Conservation (phyloP, 2,888 invertebrate genomes). For the Scelioninae gen. 2 region DNA sequence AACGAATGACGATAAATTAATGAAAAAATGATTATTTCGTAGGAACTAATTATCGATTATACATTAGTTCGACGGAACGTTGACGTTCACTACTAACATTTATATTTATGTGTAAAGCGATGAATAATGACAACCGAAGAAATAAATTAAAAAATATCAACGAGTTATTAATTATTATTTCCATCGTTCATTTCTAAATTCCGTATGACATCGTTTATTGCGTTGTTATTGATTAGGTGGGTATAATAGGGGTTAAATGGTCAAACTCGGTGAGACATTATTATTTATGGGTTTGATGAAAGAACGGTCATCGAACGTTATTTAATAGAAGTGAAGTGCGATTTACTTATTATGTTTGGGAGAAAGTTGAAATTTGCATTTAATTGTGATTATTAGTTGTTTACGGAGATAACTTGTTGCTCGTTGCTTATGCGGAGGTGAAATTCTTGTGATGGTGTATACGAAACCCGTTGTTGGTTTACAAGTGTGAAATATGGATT, state of each 20-base stretch:
- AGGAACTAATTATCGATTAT: conserved; percentile 17
- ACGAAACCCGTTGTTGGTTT: conserved; percentile 23
- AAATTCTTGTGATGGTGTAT: conserved; percentile 12
- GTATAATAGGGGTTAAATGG: background rate
- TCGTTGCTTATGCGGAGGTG: conserved; percentile 1
- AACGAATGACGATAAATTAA: no score
- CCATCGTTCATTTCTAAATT: background rate
- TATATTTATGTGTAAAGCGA: conserved; percentile 9
- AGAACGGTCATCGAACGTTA: no score
- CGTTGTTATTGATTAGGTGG: background rate
- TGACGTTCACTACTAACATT: conserved; percentile 18
- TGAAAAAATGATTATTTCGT: background rate
- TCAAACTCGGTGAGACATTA: no score
- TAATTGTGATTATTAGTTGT: no score
- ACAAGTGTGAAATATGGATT: conserved; percentile 25
- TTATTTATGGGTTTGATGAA: no score
- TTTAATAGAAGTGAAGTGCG: no score
- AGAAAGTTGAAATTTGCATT: no score
- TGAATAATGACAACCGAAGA: conserved; percentile 9
- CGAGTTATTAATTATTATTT: background rate
- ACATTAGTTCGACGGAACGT: conserved; percentile 10
- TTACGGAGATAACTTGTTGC: no score
- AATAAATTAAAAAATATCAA: conserved; percentile 5
- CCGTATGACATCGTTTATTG: background rate
- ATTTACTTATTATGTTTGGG: no score